A percentile compares a stretch with the other conserved stretches of the same genome.
phyloP scores from a whole-genome alignment of 2,113 vertebrate genomes.

The Protobothrops mucrosquamatus region DNA sequence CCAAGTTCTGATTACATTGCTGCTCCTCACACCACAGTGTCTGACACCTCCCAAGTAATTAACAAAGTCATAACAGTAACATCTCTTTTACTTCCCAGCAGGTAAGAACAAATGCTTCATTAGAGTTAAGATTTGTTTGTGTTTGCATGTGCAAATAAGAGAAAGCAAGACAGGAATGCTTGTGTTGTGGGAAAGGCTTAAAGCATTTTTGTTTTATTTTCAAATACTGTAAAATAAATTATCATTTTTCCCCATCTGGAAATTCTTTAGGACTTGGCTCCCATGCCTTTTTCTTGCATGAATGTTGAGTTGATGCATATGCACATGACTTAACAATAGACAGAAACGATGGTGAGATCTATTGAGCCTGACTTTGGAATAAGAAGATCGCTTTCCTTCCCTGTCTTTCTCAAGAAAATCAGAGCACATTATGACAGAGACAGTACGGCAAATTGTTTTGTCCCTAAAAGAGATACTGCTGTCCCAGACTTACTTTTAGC shows the following conservation, averaged over 20 bases:
- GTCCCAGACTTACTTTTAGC: not conserved
- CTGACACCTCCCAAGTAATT: slow-evolving; percentile 33
- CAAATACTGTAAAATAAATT: slow-evolving; percentile 9
- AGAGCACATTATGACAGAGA: not conserved
- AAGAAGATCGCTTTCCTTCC: not conserved
- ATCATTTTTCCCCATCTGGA: not conserved
- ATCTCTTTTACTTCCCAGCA: slow-evolving; percentile 14
- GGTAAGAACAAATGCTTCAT: slow-evolving; percentile 14
- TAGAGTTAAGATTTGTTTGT: slow-evolving; percentile 19
- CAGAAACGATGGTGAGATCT: not conserved
- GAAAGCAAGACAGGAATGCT: slow-evolving; percentile 7
- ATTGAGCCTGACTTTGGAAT: not conserved
- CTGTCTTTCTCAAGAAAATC: not conserved
- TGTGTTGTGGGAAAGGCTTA: slow-evolving; percentile 26
- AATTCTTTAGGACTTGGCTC: not conserved
- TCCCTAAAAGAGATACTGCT: not conserved
- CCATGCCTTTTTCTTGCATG: not conserved
- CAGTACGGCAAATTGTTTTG: not conserved
- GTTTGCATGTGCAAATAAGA: not conserved
- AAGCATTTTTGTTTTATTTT: not conserved
- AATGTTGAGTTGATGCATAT: not conserved
- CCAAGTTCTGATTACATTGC: slow-evolving; percentile 12
- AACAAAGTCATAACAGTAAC: slow-evolving; percentile 13
- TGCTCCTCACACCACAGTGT: not conserved
- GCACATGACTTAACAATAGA: slow-evolving; percentile 27